phyloP scores from a whole-genome alignment of 2,888 invertebrate species.

The Nemotelus pantherinus region DNA sequence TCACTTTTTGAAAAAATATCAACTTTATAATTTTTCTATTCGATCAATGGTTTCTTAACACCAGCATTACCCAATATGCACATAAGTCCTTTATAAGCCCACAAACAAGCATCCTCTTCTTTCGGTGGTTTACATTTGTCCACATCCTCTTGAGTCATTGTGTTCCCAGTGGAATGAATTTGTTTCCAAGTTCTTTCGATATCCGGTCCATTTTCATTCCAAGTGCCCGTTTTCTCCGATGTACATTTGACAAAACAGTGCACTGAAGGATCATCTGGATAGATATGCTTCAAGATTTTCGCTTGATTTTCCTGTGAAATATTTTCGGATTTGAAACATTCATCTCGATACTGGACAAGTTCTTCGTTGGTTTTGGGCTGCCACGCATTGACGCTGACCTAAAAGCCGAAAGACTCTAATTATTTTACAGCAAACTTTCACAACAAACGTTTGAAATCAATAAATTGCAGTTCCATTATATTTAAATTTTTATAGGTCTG shows the following conservation, averaged over 20 bases:
- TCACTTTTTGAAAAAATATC: no score
- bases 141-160: not conserved
- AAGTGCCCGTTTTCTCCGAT: slow-evolving; percentile 19
- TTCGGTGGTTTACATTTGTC: slow-evolving; percentile 4
- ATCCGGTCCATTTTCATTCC: slow-evolving; percentile 23
- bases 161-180: slow-evolving; percentile 15
- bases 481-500: no score
- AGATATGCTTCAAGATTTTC: slow-evolving; percentile 3
- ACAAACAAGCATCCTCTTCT: slow-evolving; percentile 4
- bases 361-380: slow-evolving; percentile 17
- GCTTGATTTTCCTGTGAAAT: not conserved
- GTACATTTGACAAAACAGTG: slow-evolving; percentile 21
- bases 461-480: no score
- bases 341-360: slow-evolving; percentile 14
- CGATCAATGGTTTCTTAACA: slow-evolving; percentile 1
- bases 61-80: slow-evolving; percentile 13
- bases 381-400: not conserved
- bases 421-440: not conserved
- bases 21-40: not conserved
- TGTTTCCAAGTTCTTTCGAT: slow-evolving; percentile 18
- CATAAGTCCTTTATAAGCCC: slow-evolving; percentile 32
- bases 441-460: no score
- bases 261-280: slow-evolving; percentile 3
- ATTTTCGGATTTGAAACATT: slow-evolving; percentile 26
- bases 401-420: not conserved